These are phyloP conservation scores for Daubentonia madagascariensis DNA, from an alignment of 2,113 vertebrate genomes.

Conservation along the genomic window DNA sequence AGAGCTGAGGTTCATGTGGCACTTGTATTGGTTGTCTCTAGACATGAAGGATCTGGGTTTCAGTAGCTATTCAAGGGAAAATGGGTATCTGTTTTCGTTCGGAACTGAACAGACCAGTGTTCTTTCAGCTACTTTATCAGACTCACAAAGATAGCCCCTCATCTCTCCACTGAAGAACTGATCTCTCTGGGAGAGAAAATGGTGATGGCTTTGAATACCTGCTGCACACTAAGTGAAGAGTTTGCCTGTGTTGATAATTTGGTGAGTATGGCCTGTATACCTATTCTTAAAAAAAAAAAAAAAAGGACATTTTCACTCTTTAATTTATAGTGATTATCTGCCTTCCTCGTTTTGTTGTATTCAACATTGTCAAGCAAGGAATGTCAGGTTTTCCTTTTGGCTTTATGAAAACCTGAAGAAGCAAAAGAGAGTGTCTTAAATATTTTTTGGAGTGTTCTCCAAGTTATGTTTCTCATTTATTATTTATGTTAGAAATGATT, in stretches of 20 bases:
- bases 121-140: constrained; percentile 56
- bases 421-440: background rate
- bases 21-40: background rate
- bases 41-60: background rate
- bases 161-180: constrained; percentile 60
- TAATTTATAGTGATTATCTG: background rate
- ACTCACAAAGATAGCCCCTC: constrained; percentile 52
- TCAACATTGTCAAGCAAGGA: background rate
- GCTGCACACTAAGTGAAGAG: constrained; percentile 49
- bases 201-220: background rate
- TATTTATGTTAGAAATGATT: constrained; percentile 1
- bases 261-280: constrained; percentile 11
- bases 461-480: background rate
- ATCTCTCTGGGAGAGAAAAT: constrained; percentile 45
- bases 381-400: background rate
- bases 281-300: background rate
- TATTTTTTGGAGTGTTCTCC: background rate
- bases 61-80: background rate
- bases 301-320: background rate
- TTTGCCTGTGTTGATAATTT: constrained; percentile 59
- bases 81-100: background rate
- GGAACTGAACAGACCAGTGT: constrained; percentile 15
- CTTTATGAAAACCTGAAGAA: background rate
- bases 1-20: background rate
- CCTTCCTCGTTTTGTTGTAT: background rate